Conservation (phyloP, 2,888 invertebrate species). For the Cactoblastis cactorum region DNA sequence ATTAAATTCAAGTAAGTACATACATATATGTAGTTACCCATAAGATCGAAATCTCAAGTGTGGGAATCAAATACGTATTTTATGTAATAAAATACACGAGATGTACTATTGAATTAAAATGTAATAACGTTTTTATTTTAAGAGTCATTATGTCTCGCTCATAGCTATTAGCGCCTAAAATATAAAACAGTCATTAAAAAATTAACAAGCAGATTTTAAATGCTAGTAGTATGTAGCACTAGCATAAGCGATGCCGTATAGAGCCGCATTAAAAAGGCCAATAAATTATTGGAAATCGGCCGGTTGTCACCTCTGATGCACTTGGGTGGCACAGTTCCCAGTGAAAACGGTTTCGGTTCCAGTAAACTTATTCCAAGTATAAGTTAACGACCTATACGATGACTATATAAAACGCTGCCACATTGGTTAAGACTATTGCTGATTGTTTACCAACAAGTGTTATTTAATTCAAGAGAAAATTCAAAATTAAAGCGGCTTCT, state of each 20-base stretch:
- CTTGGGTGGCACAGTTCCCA: slow-evolving; percentile 62
- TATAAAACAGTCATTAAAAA: slow-evolving; percentile 11
- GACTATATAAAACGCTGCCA: too few species aligned
- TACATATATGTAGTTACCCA: slow-evolving; percentile 29
- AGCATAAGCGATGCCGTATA: slow-evolving; percentile 25
- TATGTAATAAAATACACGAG: not conserved
- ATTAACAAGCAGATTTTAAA: slow-evolving; percentile 22
- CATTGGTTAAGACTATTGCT: not conserved
- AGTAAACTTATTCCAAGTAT: slow-evolving; percentile 24
- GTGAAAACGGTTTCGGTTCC: slow-evolving; percentile 50
- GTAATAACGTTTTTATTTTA: not conserved
- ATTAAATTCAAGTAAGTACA: slow-evolving; percentile 50
- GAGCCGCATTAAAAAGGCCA: slow-evolving; percentile 45
- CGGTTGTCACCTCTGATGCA: slow-evolving; percentile 56
- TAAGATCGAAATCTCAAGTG: not conserved
- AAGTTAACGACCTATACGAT: not conserved
- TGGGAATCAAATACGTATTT: too few species aligned
- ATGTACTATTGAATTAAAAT: not conserved
- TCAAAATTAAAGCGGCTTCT: slow-evolving; percentile 8
- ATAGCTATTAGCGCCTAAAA: not conserved
- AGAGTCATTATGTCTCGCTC: not conserved
- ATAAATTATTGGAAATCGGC: slow-evolving; percentile 51
- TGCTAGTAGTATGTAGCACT: slow-evolving; percentile 15
- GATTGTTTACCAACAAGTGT: not conserved
- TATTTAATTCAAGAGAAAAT: not conserved